These are phyloP conservation scores for Apogon hyalosoma DNA, from an alignment of 2,797 vertebrate species.

Conservation along the genomic window DNA sequence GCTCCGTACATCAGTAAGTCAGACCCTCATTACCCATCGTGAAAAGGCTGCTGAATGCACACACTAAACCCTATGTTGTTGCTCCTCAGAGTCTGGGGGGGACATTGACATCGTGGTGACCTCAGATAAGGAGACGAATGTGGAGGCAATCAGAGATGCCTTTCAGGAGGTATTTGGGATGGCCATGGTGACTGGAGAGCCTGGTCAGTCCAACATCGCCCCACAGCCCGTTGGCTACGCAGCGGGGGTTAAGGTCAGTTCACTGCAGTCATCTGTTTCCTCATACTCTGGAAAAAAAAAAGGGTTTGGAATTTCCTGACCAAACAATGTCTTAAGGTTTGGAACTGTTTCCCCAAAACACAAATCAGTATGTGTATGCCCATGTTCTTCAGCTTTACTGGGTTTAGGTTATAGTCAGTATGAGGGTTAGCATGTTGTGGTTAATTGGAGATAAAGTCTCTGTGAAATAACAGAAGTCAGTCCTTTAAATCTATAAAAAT, in stretches of 20 bases:
- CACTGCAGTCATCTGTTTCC: too few relatives aligned
- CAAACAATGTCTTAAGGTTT: too few relatives aligned
- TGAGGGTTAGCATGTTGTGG: too few relatives aligned
- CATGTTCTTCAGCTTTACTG: too few relatives aligned
- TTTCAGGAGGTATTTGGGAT: conserved; percentile 98
- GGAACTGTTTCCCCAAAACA: too few relatives aligned
- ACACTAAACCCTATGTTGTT: background rate
- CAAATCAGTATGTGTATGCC: too few relatives aligned
- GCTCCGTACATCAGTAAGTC: conserved; percentile 95
- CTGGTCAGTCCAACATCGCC: conserved; percentile 94
- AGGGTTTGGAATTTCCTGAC: too few relatives aligned
- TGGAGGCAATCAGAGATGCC: conserved; percentile 92
- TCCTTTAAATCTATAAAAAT: too few relatives aligned
- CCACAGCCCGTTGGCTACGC: conserved; percentile 96
- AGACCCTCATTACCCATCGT: background rate
- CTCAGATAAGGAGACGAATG: conserved; percentile 91
- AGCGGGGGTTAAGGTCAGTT: conserved; percentile 91
- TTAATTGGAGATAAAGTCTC: too few relatives aligned
- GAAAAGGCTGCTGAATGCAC: background rate
- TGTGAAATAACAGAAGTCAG: too few relatives aligned
- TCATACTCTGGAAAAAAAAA: too few relatives aligned
- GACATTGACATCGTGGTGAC: conserved; percentile 95
- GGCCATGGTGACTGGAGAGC: conserved; percentile 93
- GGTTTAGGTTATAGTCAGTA: too few relatives aligned
- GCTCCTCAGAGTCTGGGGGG: conserved; percentile 90